These are phyloP conservation scores for Mallotus villosus DNA, from an alignment of 2,797 vertebrate genomes.

Conservation along the genomic window DNA sequence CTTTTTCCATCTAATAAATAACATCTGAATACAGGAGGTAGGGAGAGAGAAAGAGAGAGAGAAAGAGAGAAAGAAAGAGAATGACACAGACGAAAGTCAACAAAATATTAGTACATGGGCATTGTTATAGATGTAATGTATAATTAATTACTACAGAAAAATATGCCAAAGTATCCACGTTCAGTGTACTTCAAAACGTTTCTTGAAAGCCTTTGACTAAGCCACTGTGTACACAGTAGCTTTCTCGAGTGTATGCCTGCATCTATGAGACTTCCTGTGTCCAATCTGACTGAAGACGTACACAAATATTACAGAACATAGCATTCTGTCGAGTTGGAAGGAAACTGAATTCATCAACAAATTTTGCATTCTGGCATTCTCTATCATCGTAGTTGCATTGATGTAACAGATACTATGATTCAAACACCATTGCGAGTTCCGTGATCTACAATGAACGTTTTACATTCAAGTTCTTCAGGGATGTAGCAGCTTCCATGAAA, in stretches of 20 bases:
- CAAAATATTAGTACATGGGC: conserved; percentile 44
- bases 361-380: neutral
- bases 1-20: conserved; percentile 63
- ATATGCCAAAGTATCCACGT: neutral
- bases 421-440: conserved; percentile 51
- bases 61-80: conserved; percentile 34
- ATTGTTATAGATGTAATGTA: conserved; percentile 28
- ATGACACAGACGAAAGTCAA: conserved; percentile 41
- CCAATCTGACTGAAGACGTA: neutral
- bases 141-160: neutral
- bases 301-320: neutral
- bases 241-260: too few species aligned
- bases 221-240: neutral
- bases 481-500: conserved; percentile 60
- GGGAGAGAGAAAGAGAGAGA: conserved; percentile 37
- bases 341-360: neutral
- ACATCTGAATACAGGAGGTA: conserved; percentile 62
- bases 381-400: conserved; percentile 13
- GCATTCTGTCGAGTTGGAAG: neutral
- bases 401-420: conserved; percentile 25
- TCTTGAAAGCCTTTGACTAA: neutral
- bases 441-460: neutral
- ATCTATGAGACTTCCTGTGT: neutral
- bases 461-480: neutral
- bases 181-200: neutral